Percentiles rank a stretch among this genome's conserved stretches.
These are phyloP conservation scores for Ectemnius cavifrons DNA, from an alignment of 2,888 invertebrate genomes.

Conservation along the genomic window DNA sequence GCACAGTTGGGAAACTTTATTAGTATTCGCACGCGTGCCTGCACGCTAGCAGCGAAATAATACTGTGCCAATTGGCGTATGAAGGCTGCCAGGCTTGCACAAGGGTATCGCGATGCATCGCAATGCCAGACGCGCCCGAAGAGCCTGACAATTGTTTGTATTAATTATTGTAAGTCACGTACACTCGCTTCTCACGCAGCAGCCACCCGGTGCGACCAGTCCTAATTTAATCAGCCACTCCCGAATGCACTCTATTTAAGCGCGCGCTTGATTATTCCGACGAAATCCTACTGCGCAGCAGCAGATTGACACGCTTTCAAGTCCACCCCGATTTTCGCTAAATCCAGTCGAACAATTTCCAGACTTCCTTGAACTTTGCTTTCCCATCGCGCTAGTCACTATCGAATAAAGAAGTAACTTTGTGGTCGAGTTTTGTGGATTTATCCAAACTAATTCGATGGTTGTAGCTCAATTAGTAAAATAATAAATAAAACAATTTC, in stretches of 20 bases:
- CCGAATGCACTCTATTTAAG: conserved; percentile 44
- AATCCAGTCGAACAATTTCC: too few species aligned
- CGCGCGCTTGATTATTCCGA: conserved; percentile 25
- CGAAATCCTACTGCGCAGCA: too few species aligned
- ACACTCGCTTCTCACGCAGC: conserved; percentile 49
- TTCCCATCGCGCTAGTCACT: too few species aligned
- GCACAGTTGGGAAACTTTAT: conserved; percentile 58
- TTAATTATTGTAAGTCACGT: conserved; percentile 76
- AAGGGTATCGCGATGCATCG: conserved; percentile 56
- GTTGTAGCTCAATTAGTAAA: too few species aligned
- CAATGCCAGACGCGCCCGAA: conserved; percentile 40
- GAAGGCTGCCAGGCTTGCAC: conserved; percentile 41
- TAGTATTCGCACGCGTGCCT: conserved; percentile 54
- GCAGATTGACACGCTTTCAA: too few species aligned
- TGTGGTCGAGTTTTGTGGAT: too few species aligned
- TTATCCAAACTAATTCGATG: too few species aligned
- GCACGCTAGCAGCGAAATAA: conserved; percentile 7
- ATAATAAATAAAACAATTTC: too few species aligned
- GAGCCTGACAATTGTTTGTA: conserved; percentile 65
- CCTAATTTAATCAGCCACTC: conserved; percentile 68
- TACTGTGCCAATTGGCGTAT: conserved; percentile 26
- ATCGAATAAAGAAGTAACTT: too few species aligned
- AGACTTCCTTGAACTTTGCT: too few species aligned
- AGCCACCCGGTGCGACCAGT: conserved; percentile 30
- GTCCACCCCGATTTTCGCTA: too few species aligned